These are phyloP conservation scores for Xyliphius kryptos DNA, from an alignment of 2,113 vertebrate genomes.

Conservation along the genomic window DNA sequence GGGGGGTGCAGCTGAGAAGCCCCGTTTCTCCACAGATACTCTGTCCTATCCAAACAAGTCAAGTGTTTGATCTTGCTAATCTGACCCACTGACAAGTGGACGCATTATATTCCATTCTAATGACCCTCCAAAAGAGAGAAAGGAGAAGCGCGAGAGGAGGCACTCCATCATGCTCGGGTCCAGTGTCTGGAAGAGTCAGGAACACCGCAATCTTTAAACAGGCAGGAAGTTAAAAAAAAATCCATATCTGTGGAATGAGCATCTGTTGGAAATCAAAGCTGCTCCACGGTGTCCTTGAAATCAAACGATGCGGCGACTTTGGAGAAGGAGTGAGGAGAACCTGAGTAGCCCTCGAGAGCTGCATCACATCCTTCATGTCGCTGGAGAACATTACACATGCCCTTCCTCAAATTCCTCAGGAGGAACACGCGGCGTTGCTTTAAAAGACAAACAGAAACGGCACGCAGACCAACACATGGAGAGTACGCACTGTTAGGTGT, in stretches of 20 bases:
- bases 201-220: conserved; percentile 18
- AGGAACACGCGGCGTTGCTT: conserved; percentile 1
- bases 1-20: background rate
- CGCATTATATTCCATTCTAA: conserved; percentile 30
- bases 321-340: conserved; percentile 10
- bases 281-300: conserved; percentile 18
- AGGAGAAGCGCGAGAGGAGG: background rate
- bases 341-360: conserved; percentile 1
- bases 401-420: conserved; percentile 7
- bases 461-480: background rate
- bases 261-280: conserved; percentile 38
- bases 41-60: conserved; percentile 16
- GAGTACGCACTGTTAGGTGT: background rate
- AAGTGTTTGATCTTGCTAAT: conserved; percentile 34
- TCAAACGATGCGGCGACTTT: conserved; percentile 6
- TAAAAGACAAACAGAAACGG: conserved; percentile 19
- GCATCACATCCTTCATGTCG: conserved; percentile 2
- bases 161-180: conserved; percentile 6
- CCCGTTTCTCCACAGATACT: conserved; percentile 3
- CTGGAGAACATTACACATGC: conserved; percentile 20
- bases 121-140: conserved; percentile 22
- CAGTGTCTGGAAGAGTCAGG: conserved; percentile 17
- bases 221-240: conserved; percentile 13
- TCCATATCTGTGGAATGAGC: conserved; percentile 33
- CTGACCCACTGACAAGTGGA: conserved; percentile 30